A percentile compares a stretch with the other conserved stretches of the same genome.
Evolutionary conservation across 2,888 invertebrate species (phyloP).

Genomic region (Dendrolimus houi): DNA sequence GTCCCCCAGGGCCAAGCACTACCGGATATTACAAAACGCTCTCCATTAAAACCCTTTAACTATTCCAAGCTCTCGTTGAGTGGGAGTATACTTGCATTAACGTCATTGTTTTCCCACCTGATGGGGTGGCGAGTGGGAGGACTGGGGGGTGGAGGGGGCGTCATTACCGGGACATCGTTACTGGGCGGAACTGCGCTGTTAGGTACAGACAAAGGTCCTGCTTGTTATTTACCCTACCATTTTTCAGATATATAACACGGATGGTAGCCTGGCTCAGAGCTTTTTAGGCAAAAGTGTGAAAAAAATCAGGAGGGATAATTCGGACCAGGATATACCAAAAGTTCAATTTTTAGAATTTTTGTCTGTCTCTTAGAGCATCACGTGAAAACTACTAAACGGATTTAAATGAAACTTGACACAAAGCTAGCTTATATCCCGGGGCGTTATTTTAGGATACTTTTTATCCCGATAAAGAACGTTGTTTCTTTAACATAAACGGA

Average conservation of each 20-base stretch:
- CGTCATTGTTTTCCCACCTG: slow-evolving; percentile 37
- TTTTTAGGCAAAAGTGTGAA: no score
- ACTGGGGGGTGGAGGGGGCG: slow-evolving; percentile 15
- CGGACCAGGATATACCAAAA: no score
- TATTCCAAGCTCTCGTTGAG: neutral
- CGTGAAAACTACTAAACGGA: no score
- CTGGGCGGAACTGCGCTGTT: slow-evolving; percentile 59
- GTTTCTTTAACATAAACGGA: no score
- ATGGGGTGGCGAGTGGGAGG: slow-evolving; percentile 25
- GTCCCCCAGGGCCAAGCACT: slow-evolving; percentile 11
- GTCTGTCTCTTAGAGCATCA: no score
- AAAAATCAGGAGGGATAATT: no score
- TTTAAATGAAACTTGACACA: no score
- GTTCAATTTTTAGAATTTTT: no score
- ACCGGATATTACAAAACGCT: slow-evolving; percentile 21
- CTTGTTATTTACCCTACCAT: slow-evolving; percentile 53
- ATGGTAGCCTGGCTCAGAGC: no score
- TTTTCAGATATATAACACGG: slow-evolving; percentile 16
- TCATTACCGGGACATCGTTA: slow-evolving; percentile 63
- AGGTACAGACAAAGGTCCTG: slow-evolving; percentile 55
- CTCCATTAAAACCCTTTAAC: slow-evolving; percentile 13
- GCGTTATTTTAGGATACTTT: no score
- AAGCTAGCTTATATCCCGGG: no score
- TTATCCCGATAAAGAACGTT: no score
- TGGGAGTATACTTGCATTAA: slow-evolving; percentile 21